A percentile compares a stretch with the other conserved stretches of the same genome.
Conservation (phyloP, 2,888 invertebrate genomes). For the Perithous albicinctus region DNA sequence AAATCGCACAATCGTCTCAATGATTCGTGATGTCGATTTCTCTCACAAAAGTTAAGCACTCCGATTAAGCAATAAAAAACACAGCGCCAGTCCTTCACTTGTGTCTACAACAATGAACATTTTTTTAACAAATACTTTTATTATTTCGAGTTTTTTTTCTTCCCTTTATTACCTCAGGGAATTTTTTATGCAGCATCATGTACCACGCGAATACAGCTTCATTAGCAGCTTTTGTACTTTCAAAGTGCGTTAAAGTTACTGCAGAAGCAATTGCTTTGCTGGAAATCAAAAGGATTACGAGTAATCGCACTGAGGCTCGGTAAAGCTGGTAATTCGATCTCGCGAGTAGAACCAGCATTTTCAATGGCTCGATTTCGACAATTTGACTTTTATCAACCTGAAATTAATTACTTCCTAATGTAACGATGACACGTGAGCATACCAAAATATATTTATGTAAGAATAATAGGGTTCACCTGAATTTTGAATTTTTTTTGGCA, state of each 20-base stretch:
- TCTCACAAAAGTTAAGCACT: not conserved
- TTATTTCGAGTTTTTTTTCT: not conserved
- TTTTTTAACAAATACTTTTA: not conserved
- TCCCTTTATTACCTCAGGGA: not conserved
- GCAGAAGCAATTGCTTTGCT: not conserved
- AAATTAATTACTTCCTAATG: not conserved
- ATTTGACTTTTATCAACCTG: not conserved
- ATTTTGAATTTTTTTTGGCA: not conserved
- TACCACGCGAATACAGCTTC: slow-evolving; percentile 8
- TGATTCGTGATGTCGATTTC: not conserved
- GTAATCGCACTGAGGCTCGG: not conserved
- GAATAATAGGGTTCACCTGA: not conserved
- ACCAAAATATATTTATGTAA: not conserved
- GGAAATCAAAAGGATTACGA: not conserved
- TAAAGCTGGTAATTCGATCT: not conserved
- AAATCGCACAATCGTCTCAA: not conserved
- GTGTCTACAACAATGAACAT: not conserved
- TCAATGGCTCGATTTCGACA: not conserved
- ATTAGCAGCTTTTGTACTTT: not conserved
- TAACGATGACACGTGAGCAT: not conserved
- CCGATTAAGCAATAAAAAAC: not conserved
- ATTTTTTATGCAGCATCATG: not conserved
- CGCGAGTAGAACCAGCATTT: slow-evolving; percentile 9
- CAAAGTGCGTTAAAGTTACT: not conserved
- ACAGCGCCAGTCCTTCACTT: not conserved